phyloP scores from a whole-genome alignment of 2,888 invertebrate genomes.

The Rhynchonema sp. region DNA sequence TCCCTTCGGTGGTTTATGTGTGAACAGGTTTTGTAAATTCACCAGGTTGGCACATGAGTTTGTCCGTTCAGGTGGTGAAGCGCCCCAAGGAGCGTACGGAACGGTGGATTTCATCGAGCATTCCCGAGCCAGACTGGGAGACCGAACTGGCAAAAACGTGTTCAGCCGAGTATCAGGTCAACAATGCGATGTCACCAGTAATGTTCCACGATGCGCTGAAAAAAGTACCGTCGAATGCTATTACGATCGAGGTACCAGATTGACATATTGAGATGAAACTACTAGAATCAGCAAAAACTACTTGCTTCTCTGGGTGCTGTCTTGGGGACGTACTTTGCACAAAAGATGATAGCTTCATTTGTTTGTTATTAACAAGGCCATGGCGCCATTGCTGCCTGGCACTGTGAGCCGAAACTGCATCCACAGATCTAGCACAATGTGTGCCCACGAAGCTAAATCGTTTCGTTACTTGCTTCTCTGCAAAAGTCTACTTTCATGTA shows the following conservation, averaged over 20 bases:
- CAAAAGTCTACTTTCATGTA: too few species aligned
- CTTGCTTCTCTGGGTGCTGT: too few species aligned
- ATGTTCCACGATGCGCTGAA: slow-evolving; percentile 51
- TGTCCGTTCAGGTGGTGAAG: slow-evolving; percentile 1
- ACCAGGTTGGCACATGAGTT: not conserved
- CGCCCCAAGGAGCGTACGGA: slow-evolving; percentile 35
- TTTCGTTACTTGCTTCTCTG: too few species aligned
- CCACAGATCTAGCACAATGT: too few species aligned
- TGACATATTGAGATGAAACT: not conserved
- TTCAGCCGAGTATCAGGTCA: slow-evolving; percentile 27
- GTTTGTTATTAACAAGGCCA: too few species aligned
- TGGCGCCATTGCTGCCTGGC: too few species aligned
- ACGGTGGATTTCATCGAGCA: slow-evolving; percentile 80
- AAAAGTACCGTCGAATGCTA: slow-evolving; percentile 64
- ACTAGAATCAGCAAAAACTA: too few species aligned
- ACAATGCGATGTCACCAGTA: slow-evolving; percentile 27
- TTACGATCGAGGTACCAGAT: slow-evolving; percentile 50
- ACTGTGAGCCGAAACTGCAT: too few species aligned
- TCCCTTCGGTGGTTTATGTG: not conserved
- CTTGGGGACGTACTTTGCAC: too few species aligned
- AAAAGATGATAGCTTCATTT: too few species aligned
- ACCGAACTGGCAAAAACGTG: slow-evolving; percentile 43
- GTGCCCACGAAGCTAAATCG: too few species aligned
- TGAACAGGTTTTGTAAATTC: not conserved
- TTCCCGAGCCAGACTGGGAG: slow-evolving; percentile 64